A percentile compares a stretch with the other conserved stretches of the same genome.
Conservation (phyloP, 1,140 invertebrate genomes). For the Aphaenogaster floridana region DNA sequence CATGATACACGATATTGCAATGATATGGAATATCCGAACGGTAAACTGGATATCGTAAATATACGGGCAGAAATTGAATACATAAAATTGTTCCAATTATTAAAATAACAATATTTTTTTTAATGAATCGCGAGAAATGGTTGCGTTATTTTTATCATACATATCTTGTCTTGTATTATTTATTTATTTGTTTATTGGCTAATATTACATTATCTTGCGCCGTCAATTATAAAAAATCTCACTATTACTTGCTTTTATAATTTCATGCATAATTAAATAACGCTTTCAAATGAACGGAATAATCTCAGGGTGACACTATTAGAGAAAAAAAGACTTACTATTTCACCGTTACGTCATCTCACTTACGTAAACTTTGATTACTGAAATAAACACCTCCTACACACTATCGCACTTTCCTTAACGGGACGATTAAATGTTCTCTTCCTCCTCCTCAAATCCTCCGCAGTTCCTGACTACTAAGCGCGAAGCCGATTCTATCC, state of each 20-base stretch:
- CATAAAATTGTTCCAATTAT: slow-evolving; percentile 13
- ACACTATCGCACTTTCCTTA: slow-evolving; percentile 16
- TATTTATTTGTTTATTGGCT: background rate
- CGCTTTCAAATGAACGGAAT: background rate
- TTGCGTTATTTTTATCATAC: background rate
- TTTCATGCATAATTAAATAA: background rate
- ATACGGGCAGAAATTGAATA: background rate
- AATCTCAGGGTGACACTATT: background rate
- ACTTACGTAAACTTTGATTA: slow-evolving; percentile 38
- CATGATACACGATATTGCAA: slow-evolving; percentile 1
- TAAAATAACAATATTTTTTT: slow-evolving; percentile 8
- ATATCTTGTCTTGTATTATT: background rate
- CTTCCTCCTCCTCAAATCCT: slow-evolving; percentile 37
- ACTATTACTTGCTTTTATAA: background rate
- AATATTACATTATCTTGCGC: background rate
- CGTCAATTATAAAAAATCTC: background rate
- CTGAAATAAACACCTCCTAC: slow-evolving; percentile 60
- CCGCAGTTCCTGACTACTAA: slow-evolving; percentile 35
- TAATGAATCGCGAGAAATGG: background rate
- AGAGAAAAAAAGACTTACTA: slow-evolving; percentile 5
- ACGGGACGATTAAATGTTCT: slow-evolving; percentile 28
- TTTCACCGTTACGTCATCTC: slow-evolving; percentile 40
- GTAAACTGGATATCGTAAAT: background rate
- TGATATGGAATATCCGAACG: slow-evolving; percentile 6
- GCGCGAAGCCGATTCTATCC: slow-evolving; percentile 51